These are phyloP conservation scores for Mionectes olivaceus DNA, from an alignment of 2,797 vertebrate genomes.

Conservation along the genomic window DNA sequence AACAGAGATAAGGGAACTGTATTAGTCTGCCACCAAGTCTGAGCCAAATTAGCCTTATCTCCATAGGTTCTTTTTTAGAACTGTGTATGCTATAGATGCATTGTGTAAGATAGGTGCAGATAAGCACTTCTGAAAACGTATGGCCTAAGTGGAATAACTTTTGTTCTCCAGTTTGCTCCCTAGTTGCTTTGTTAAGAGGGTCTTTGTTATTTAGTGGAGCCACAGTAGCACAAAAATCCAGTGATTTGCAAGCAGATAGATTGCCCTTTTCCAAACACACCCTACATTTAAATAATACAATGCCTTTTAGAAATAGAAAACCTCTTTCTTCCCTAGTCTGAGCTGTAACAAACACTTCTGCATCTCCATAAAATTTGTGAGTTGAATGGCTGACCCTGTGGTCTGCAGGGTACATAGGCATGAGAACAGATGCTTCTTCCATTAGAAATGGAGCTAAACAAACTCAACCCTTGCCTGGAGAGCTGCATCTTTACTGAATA, in stretches of 20 bases:
- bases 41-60: slow-evolving; percentile 28
- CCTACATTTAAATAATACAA: background rate
- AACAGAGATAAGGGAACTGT: slow-evolving; percentile 29
- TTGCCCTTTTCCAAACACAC: background rate
- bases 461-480: background rate
- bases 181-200: background rate
- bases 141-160: background rate
- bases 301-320: background rate
- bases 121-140: slow-evolving; percentile 16
- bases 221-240: background rate
- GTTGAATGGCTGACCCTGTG: background rate
- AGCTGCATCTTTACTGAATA: background rate
- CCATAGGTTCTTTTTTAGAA: background rate
- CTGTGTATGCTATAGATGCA: background rate
- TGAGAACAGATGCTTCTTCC: background rate
- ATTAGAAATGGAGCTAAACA: background rate
- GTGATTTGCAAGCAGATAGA: background rate
- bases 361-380: background rate
- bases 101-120: background rate
- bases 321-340: background rate
- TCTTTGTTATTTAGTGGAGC: background rate
- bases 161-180: background rate
- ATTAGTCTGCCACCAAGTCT: slow-evolving; percentile 22
- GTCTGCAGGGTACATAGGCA: background rate
- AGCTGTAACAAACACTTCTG: background rate